Evolutionary conservation across 2,797 vertebrate species (phyloP), one percentile per base, ranked within the genome.

Genomic region (Rhyacichthys aspro): DNA sequence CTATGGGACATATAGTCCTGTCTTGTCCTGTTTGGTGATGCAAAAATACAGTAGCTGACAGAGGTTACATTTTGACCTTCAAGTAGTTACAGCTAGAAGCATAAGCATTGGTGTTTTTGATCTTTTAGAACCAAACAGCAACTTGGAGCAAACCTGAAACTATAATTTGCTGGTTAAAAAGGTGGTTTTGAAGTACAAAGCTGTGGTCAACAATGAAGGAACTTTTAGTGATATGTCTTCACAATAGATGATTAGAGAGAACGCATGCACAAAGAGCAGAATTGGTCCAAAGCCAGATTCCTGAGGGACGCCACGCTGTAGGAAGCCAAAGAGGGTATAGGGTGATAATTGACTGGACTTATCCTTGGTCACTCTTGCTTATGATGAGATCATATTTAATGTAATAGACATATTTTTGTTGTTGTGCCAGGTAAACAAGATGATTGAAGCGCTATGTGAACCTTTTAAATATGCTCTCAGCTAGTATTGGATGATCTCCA

Each of bases 401-500:
- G 49, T 34, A 52, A 18, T 52, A 52, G 34, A 14, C 32, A 12
- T 19, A 34, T 17, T 14, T 8, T 18, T 32, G 8, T 23, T 7
- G 18, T 15, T 23, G 16, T 43, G 16, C 33, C 16, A 50, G 0
- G 18, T 42, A 47, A 52, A 62, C 42, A 28, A 36, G 15, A 17
- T 47, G 47, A 54, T 46, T 46, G 42, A 70, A 74, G 36, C 28
- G 49, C 19, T 14, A 8, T 38, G 12, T 28, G 18, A 58, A 43
- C 42, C 48, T 17, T 59, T 37, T 39, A 63, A 19, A 16, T 43
- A 38, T 48, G 45, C 12, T 12, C 38, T 55, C 15, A 67, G 49
- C 38, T 16, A 1, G 28, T 37, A 14, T 47, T 70, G 65, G 56
- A 41, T 6, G 18, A 44, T 11, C n/a, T 52, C 64, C 71, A 72